Base-by-base conservation (phyloP, 2,113 vertebrate genomes). In the Macrotus californicus region DNA sequence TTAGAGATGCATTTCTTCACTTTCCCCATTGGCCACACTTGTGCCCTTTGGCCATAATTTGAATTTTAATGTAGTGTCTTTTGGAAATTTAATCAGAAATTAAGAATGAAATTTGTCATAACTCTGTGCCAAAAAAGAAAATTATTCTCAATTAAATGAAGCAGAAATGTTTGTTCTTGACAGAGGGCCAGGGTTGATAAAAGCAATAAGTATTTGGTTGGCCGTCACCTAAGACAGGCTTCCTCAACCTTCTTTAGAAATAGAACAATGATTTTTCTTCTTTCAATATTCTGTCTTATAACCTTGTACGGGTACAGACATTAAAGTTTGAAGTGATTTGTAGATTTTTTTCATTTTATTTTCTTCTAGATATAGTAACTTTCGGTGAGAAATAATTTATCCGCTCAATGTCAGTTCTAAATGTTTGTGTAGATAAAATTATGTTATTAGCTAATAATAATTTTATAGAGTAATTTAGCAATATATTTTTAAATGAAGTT, bases 401-500 rank as follows among this genome's bases (percentile, higher is more conserved):
- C 91, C 41, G 91, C 29, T 85, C 29, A n/a, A 9, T 76, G 76
- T 95, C 83, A 39, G 48, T 95, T 94, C 85, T 86, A 75, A 61
- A 96, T 43, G n/a, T 94, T 54, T 88, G 19, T 69, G 43, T 93
- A 96, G 72, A 92, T 94, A 94, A 94, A 87, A 94, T 96, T 95
- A 87, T 81, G 77, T 92, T 66, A 69, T 87, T 95, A 91, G n/a
- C 50, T 77, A 97, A 93, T 91, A 83, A 54, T 93, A 96, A 94
- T 92, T 89, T 89, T 84, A 80, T 93, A 92, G 94, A 95, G 64
- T 92, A 94, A 94, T 83, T 87, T 97, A 97, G 93, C 67, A 83
- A 50, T 95, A 96, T 98, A 97, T 97, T 97, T 96, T 94, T 92
- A 97, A 94, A 88, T 81, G 67, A 96, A 83, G 48, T 89, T 95